Evolutionary conservation across 30 jellyfish, hydroid and myxozoan genomes (phyloP), one percentile per base, ranked within the genome.

Genomic region (Turritopsis dohrnii): DNA sequence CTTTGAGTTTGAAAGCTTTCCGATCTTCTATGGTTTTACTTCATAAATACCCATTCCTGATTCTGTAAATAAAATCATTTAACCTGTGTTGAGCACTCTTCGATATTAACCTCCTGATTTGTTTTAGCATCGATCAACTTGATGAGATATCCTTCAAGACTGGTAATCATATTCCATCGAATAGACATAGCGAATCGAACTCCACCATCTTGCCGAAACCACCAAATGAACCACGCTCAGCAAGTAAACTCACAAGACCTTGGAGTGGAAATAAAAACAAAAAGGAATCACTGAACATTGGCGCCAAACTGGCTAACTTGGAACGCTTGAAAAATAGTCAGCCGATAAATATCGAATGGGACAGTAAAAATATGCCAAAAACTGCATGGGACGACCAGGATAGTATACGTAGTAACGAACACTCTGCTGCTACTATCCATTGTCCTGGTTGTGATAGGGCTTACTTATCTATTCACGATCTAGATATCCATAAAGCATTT

Each of bases 361-460:
- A 65, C 76, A 71, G 54, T 75, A 88, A 74, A 29, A 87, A 29
- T 80, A 81, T 25, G 76, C 71, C 53, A 29, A 18, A 23, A 71
- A 81, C 29, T 52, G 71, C 66, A 28, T 23, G 22, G 31, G 52
- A 65, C 84, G 60, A 52, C n/a, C 88, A 66, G 22, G 28, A 23
- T 77, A 83, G 87, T 53, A 41, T 13, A 13, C 82, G 18, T 27
- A 17, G 1, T 23, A 21, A 79, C 21, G 83, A 26, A 53, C 21
- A 28, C 30, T 71, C 28, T 30, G 8, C 21, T 0, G 74, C 89
- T n/a, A 82, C 84, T 20, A 74, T 52, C 79, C 65, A 90, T 23
- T 91, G 97, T 80, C 94, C 97, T 21, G 97, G 86, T 71, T 91
- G 97, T 75, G 97, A 91, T 66, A 91, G 84, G 81, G 80, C 77